Evolutionary conservation across 2,797 vertebrate genomes (phyloP).

Genomic region (Eutrigla gurnardus): DNA sequence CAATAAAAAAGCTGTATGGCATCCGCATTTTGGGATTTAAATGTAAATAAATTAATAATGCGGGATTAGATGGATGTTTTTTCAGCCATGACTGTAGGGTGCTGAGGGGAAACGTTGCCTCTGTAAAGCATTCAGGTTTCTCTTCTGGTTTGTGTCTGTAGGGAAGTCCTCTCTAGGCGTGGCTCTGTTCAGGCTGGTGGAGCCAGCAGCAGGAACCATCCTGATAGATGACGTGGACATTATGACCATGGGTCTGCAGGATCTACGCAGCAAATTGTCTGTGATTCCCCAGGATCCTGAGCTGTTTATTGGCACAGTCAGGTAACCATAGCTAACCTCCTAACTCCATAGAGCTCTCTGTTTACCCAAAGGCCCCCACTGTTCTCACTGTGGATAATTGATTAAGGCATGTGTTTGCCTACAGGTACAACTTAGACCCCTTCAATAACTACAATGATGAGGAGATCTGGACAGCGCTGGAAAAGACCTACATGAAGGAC

Average conservation of each 20-base stretch:
- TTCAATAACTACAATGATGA: constrained; percentile 81
- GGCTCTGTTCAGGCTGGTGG: constrained; percentile 85
- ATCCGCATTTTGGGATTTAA: neutral
- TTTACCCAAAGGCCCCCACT: neutral
- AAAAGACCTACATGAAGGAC: constrained; percentile 87
- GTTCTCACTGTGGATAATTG: neutral
- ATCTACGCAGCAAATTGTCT: constrained; percentile 87
- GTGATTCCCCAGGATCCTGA: constrained; percentile 89
- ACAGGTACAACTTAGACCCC: constrained; percentile 86
- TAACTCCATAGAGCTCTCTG: neutral
- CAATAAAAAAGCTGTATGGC: neutral
- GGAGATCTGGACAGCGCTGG: constrained; percentile 85
- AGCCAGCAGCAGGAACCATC: constrained; percentile 83
- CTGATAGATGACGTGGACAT: constrained; percentile 85
- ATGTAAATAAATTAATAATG: neutral
- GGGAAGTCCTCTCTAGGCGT: constrained; percentile 88
- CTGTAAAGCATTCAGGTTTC: neutral
- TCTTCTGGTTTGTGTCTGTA: constrained; percentile 46
- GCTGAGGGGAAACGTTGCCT: neutral
- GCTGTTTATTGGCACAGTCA: constrained; percentile 87
- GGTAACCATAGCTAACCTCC: constrained; percentile 64
- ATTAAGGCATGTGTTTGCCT: neutral
- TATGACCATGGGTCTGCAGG: constrained; percentile 79
- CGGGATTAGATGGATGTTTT: too few species aligned
- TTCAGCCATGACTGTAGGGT: neutral